Conservation (phyloP, 2,888 invertebrate genomes). For the Nysson spinosus region DNA sequence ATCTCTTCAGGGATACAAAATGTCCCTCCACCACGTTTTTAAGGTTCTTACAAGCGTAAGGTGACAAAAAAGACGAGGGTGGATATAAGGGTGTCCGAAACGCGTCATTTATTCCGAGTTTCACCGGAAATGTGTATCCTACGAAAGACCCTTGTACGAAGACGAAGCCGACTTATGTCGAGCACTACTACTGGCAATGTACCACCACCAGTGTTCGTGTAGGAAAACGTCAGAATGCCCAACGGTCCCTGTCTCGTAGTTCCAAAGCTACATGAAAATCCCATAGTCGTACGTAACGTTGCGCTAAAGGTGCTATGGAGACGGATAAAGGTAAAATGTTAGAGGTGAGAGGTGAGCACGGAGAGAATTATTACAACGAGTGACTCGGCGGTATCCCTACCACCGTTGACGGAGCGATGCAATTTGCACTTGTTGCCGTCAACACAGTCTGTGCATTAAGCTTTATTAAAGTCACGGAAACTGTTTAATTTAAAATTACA, state of each 20-base stretch:
- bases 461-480: conserved; percentile 61
- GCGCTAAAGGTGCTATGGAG: conserved; percentile 2
- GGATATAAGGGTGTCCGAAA: conserved; percentile 25
- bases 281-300: conserved; percentile 36
- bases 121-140: conserved; percentile 12
- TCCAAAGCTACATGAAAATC: conserved; percentile 48
- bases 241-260: conserved; percentile 6
- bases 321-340: conserved; percentile 12
- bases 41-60: conserved; percentile 18
- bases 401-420: conserved; percentile 18
- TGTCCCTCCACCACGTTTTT: conserved; percentile 11
- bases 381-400: conserved; percentile 13
- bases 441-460: conserved; percentile 51
- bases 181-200: no score
- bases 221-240: background rate
- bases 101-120: conserved; percentile 39
- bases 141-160: conserved; percentile 7
- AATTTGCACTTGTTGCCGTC: conserved; percentile 61
- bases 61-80: conserved; percentile 14
- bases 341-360: conserved; percentile 18
- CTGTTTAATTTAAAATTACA: conserved; percentile 56
- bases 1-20: conserved; percentile 40
- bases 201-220: background rate
- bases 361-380: conserved; percentile 42
- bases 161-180: conserved; percentile 38